phyloP scores from a whole-genome alignment of 2,797 vertebrate species.

The Chelon auratus region DNA sequence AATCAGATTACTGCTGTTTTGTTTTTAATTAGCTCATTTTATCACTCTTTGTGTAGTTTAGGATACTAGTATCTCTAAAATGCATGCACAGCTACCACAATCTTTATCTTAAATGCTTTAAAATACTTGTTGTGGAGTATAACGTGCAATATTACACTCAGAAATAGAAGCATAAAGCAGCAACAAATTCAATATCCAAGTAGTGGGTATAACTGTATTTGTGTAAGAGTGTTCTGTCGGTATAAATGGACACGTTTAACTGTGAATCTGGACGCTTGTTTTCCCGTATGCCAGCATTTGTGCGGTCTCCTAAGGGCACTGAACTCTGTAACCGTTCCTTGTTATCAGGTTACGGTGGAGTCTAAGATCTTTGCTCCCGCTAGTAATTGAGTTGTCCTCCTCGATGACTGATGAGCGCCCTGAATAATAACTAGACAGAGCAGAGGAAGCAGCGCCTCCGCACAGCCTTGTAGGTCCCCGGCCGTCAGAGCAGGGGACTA shows the following conservation, averaged over 20 bases:
- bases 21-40: neutral
- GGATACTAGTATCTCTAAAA: neutral
- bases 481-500: conserved; percentile 29
- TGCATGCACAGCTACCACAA: too few relatives aligned
- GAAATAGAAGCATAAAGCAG: neutral
- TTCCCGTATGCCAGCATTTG: neutral
- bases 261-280: neutral
- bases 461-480: conserved; percentile 2
- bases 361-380: conserved; percentile 5
- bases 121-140: neutral
- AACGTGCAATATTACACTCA: neutral
- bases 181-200: neutral
- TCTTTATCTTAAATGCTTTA: neutral
- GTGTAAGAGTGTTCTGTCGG: too few relatives aligned
- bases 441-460: neutral
- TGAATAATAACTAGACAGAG: conserved; percentile 26
- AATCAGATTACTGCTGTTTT: too few relatives aligned
- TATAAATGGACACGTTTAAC: too few relatives aligned
- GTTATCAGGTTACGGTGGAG: conserved; percentile 8
- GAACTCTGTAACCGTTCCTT: neutral
- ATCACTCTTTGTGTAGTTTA: neutral
- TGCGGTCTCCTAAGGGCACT: neutral
- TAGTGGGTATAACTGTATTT: too few relatives aligned
- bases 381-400: conserved; percentile 4
- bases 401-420: conserved; percentile 18